Evolutionary conservation across 2,113 vertebrate genomes (phyloP), one percentile per base, ranked within the genome.

Genomic region (Triplophysa tibetana): DNA sequence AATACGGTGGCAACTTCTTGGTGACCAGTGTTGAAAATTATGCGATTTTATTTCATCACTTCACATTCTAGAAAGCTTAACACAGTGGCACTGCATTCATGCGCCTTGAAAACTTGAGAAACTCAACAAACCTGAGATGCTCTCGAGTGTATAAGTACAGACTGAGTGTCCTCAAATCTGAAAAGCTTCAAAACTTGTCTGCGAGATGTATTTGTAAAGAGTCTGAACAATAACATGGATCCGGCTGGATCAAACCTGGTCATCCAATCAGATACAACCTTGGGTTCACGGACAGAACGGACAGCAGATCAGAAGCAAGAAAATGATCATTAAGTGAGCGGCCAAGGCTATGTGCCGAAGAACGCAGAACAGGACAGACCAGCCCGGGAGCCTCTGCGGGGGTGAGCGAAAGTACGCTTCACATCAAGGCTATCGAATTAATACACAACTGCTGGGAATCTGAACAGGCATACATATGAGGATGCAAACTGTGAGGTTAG

Each of bases 381-480:
- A 33, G 38, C 56, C 54, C 58, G 13, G 50, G 61, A 65, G 26
- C 14, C 29, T 41, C 50, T 41, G 64, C 41, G 54, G 76, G 64
- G 65, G 76, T 24, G 76, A 29, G 50, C 4, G 14, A 33, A 11
- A 68, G 58, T 41, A 63, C 45, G 72, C 72, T 75, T 45, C 58
- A 75, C 72, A 48, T 75, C 72, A 75, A 75, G 72, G 72, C 72
- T 75, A 48, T 19, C 12, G 58, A 38, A 75, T 75, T 75, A 63
- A 70, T 70, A 33, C 60, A 72, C 54, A 58, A 58, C 45, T 14
- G 29, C 45, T 8, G 16, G 68, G 50, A 41, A 64, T 64, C 68
- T 72, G 78, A 45, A 79, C 68, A 79, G 60, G 68, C 67, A 79
- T 79, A 72, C 78, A 79, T 72, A 52, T 64, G 68, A 79, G 26